Evolutionary conservation across 2,113 vertebrate species (phyloP), one percentile per base, ranked within the genome.

Genomic region (Dicerorhinus sumatrensis): DNA sequence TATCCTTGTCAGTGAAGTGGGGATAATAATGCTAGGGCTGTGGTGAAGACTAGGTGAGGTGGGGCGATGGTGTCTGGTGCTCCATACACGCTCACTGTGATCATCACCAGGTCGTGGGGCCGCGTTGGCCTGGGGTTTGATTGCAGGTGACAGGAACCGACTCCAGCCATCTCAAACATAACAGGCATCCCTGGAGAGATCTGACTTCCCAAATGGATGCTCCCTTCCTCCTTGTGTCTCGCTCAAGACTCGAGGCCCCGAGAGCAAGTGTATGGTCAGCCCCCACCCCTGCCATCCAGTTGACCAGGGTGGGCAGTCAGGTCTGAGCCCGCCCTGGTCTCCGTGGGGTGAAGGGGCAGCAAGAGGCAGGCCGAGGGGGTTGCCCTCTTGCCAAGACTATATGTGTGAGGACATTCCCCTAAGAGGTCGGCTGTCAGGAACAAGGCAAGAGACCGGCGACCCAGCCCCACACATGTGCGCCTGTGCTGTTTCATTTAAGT

Each of bases 61-160:
- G 16, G 51, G 51, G 51, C 48, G 48, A 9, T 2, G 48, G 48
- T 48, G 8, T 10, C 83, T 51, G 62, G 36, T 11, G 54, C 67
- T 39, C 6, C 51, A 6, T 4, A 2, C 0, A 4, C 1, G 2
- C 31, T 9, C 31, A 5, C 51, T 56, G 2, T 1, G 14, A 51
- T n/a, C 27, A 3, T 23, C 48, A 1, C 6, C 29, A 16, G 3
- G 56, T 18, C 23, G 0, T 0, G 0, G 12, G 65, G 42, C 56
- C 29, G 0, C 2, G 17, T 4, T 8, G 65, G 31, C 7, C 48
- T 25, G 58, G 67, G 48, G 23, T 76, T 86, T 39, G 56, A 65
- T 36, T 69, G 29, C 60, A 11, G 25, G 31, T 79, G 8, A 60
- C 8, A 29, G 63, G 36, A 58, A 46, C 56, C 5, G 10, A 84